Evolutionary conservation across 2,888 invertebrate genomes (phyloP).

Genomic region (Eristalinus aeneus): DNA sequence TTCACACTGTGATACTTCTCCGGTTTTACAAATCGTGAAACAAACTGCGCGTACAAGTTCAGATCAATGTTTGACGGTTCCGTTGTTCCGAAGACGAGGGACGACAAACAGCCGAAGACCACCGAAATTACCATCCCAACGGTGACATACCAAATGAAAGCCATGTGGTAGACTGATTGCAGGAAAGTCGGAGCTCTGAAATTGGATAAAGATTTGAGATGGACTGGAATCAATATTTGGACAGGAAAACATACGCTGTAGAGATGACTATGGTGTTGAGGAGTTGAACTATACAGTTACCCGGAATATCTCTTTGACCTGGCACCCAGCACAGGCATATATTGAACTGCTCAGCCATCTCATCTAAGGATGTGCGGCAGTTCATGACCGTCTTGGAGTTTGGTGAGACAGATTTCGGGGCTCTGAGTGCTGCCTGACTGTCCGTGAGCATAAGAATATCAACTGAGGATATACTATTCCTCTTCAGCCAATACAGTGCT

Average conservation of each 20-base stretch:
- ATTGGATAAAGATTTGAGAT: neutral
- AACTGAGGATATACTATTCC: no score
- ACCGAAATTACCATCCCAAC: slow-evolving; percentile 84
- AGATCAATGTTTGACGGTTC: slow-evolving; percentile 83
- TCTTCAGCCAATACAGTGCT: no score
- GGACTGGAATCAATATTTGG: slow-evolving; percentile 49
- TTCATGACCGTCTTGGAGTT: no score
- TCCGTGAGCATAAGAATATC: no score
- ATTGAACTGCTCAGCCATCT: no score
- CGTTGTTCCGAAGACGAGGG: slow-evolving; percentile 82
- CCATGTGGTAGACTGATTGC: slow-evolving; percentile 82
- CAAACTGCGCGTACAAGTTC: slow-evolving; percentile 84
- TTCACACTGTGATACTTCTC: slow-evolving; percentile 75
- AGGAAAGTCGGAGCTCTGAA: slow-evolving; percentile 72
- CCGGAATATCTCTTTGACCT: no score
- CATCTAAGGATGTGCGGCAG: no score
- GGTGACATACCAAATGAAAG: slow-evolving; percentile 87
- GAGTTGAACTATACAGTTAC: no score
- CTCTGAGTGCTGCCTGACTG: no score
- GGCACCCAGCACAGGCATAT: no score
- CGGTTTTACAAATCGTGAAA: slow-evolving; percentile 81
- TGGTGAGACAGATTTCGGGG: no score
- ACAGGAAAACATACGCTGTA: slow-evolving; percentile 28
- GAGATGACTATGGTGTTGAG: slow-evolving; percentile 58
- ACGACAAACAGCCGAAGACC: slow-evolving; percentile 82